These are phyloP conservation scores for Cygnus buccinator DNA, from an alignment of 2,113 vertebrate genomes.

Conservation along the genomic window DNA sequence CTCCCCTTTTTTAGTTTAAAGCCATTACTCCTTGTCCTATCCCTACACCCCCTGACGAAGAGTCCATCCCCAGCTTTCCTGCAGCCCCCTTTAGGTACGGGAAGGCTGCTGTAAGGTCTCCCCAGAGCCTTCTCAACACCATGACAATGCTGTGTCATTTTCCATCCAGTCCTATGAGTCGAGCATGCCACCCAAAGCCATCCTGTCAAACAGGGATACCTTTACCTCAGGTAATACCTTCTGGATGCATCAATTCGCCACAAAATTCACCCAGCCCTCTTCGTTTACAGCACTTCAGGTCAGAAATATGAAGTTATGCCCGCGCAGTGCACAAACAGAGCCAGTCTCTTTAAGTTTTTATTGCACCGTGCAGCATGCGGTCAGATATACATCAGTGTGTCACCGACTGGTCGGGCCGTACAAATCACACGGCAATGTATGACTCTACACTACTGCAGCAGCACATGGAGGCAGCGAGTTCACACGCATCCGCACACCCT, in stretches of 20 bases:
- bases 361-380: rapidly evolving
- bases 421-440: too few relatives aligned
- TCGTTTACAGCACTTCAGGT: background rate
- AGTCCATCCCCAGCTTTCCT: too few relatives aligned
- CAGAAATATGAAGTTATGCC: background rate
- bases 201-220: background rate
- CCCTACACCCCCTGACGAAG: too few relatives aligned
- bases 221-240: background rate
- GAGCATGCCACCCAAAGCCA: background rate
- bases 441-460: too few relatives aligned
- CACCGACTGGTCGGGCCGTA: background rate
- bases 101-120: too few relatives aligned
- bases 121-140: too few relatives aligned
- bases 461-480: rapidly evolving
- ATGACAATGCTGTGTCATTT: background rate
- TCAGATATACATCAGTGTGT: background rate
- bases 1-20: too few relatives aligned
- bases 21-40: too few relatives aligned
- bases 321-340: rapidly evolving
- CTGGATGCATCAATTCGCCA: background rate
- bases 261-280: background rate
- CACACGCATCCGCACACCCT: too few relatives aligned
- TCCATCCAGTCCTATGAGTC: background rate
- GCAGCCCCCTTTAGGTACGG: too few relatives aligned
- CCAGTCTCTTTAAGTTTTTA: background rate